Conservation (phyloP, 2,888 invertebrate species). For the Zelleria hepariella region DNA sequence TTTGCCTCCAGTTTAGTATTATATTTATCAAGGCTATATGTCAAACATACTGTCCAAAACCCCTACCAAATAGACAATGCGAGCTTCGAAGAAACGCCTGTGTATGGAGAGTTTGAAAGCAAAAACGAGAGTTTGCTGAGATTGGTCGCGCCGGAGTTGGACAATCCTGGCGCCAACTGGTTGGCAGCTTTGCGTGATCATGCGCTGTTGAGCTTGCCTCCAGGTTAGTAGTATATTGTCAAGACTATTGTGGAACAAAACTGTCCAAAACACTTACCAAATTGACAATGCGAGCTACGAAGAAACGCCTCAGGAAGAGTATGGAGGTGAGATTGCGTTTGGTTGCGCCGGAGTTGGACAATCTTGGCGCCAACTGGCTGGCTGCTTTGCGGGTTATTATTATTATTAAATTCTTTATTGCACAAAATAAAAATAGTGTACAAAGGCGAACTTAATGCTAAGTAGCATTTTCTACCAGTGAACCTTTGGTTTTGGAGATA, state of each 20-base stretch:
- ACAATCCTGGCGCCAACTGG: constrained; percentile 95
- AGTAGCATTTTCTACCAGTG: too few relatives aligned
- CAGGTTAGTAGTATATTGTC: constrained; percentile 59
- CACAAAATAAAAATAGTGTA: too few relatives aligned
- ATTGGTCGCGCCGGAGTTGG: constrained; percentile 94
- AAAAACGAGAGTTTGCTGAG: constrained; percentile 88
- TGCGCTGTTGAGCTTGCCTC: constrained; percentile 91
- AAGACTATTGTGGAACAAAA: too few relatives aligned
- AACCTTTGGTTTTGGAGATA: too few relatives aligned
- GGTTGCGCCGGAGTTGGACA: constrained; percentile 93
- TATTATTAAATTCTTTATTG: too few relatives aligned
- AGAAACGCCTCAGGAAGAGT: constrained; percentile 74
- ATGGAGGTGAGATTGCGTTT: constrained; percentile 85
- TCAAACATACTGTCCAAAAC: too few relatives aligned
- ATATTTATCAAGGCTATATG: neutral
- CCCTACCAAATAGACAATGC: constrained; percentile 47
- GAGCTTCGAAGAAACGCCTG: constrained; percentile 27
- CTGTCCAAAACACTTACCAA: constrained; percentile 46
- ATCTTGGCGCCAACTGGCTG: constrained; percentile 95
- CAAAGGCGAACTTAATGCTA: too few relatives aligned
- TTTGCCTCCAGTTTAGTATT: constrained; percentile 79
- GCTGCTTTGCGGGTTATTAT: constrained; percentile 91
- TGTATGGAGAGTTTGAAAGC: constrained; percentile 82
- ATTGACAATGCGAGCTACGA: constrained; percentile 35
- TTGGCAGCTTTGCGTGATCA: constrained; percentile 95